Evolutionary conservation across 2,113 vertebrate species (phyloP).

Genomic region (Channa maculata): DNA sequence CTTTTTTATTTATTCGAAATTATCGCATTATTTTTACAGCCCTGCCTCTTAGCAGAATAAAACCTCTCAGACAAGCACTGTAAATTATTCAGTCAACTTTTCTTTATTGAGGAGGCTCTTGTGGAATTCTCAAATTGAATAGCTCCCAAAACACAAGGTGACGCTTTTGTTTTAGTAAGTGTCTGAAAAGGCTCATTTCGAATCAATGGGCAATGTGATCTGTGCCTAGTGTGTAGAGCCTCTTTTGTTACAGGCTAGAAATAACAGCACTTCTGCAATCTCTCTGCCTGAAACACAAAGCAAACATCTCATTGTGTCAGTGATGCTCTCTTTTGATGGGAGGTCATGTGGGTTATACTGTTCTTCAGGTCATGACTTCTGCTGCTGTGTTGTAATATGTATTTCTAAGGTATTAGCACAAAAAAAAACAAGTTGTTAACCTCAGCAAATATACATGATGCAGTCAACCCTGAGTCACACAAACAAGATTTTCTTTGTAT

Average conservation of each 20-base stretch:
- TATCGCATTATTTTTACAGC: too few relatives aligned
- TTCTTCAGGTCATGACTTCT: background rate
- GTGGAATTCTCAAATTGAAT: constrained; percentile 12
- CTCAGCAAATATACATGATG: too few relatives aligned
- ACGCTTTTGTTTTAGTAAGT: constrained; percentile 24
- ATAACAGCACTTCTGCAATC: constrained; percentile 6
- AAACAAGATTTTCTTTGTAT: too few relatives aligned
- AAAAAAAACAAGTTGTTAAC: background rate
- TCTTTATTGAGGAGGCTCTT: constrained; percentile 18
- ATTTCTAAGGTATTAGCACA: background rate
- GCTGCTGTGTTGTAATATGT: background rate
- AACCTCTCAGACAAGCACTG: constrained; percentile 1
- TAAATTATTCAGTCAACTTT: constrained; percentile 19
- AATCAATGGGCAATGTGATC: constrained; percentile 8
- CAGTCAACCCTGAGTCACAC: too few relatives aligned
- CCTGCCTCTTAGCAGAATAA: too few relatives aligned
- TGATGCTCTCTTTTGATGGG: background rate
- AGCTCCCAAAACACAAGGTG: constrained; percentile 3
- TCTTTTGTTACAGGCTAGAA: constrained; percentile 9
- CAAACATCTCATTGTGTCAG: background rate
- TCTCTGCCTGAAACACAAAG: background rate
- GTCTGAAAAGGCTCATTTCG: background rate
- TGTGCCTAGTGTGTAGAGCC: background rate
- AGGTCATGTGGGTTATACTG: background rate
- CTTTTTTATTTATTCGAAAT: too few relatives aligned